Conservation (phyloP, 2,888 invertebrate species). For the Sarcophaga caerulescens region DNA sequence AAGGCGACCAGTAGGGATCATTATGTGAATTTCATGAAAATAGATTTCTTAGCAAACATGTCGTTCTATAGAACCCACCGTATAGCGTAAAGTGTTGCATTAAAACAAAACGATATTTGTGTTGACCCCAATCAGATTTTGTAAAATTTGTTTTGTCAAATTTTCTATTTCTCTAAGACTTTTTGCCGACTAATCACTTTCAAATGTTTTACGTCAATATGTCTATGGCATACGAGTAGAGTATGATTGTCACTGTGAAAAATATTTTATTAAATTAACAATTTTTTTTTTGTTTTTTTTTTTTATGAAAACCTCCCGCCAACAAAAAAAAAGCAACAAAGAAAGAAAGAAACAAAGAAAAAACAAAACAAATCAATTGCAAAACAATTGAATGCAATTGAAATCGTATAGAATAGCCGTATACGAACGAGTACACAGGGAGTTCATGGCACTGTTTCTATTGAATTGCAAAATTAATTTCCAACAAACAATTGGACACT, state of each 20-base stretch:
- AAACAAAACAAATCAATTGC: slow-evolving; percentile 26
- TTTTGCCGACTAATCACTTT: slow-evolving; percentile 6
- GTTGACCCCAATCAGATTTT: too few relatives aligned
- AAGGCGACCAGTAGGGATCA: too few relatives aligned
- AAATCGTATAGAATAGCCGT: background rate
- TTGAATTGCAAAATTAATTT: slow-evolving; percentile 45
- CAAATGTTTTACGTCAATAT: slow-evolving; percentile 11
- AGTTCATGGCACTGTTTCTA: slow-evolving; percentile 42
- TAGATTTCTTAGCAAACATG: too few relatives aligned
- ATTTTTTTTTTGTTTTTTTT: too few relatives aligned
- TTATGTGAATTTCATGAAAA: too few relatives aligned
- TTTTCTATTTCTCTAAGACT: background rate
- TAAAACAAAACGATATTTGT: too few relatives aligned
- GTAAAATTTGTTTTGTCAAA: too few relatives aligned
- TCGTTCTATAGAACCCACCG: too few relatives aligned
- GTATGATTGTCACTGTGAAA: background rate
- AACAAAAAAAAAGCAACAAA: too few relatives aligned
- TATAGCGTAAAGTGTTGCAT: too few relatives aligned
- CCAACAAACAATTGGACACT: slow-evolving; percentile 58
- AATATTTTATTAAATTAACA: background rate
- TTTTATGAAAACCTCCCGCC: background rate
- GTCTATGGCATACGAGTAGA: background rate
- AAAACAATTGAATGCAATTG: slow-evolving; percentile 39
- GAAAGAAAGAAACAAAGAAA: background rate
- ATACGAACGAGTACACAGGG: background rate